phyloP scores from a whole-genome alignment of 2,113 vertebrate species.

The Pimephales promelas region DNA sequence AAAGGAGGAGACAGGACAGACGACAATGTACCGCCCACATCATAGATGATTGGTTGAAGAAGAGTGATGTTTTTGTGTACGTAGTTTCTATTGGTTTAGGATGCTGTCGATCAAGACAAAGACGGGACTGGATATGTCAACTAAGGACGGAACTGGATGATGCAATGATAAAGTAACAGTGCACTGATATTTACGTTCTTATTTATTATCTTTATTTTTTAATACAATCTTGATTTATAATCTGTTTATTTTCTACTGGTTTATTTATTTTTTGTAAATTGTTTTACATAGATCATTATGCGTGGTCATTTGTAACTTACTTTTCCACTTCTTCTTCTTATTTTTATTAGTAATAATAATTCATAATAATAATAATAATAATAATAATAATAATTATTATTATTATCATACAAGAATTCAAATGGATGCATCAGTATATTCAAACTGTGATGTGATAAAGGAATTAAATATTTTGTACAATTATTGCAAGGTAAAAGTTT shows the following conservation, averaged over 20 bases:
- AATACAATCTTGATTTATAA: not conserved
- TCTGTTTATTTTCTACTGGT: not conserved
- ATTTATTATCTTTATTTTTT: not conserved
- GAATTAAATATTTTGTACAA: too few species aligned
- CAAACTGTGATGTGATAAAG: too few species aligned
- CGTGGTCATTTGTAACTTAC: not conserved
- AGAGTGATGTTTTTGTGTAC: rapidly evolving
- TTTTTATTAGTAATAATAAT: too few species aligned
- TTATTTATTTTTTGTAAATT: not conserved
- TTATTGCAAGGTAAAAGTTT: too few species aligned
- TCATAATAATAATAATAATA: too few species aligned
- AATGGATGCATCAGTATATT: not conserved
- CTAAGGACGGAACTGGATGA: constrained; percentile 67
- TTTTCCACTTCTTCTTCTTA: not conserved
- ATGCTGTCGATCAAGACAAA: constrained; percentile 57
- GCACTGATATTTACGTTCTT: constrained; percentile 22
- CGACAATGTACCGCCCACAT: constrained; percentile 42
- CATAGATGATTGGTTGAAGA: constrained; percentile 56
- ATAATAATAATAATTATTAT: too few species aligned
- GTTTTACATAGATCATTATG: not conserved
- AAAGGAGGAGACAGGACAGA: constrained; percentile 47
- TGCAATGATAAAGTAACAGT: constrained; percentile 71
- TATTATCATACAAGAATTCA: not conserved
- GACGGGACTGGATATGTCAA: constrained; percentile 46
- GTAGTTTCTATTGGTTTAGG: constrained; percentile 61